These are phyloP conservation scores for Seira sanloemensis DNA, from an alignment of 2,888 invertebrate genomes.

Conservation along the genomic window DNA sequence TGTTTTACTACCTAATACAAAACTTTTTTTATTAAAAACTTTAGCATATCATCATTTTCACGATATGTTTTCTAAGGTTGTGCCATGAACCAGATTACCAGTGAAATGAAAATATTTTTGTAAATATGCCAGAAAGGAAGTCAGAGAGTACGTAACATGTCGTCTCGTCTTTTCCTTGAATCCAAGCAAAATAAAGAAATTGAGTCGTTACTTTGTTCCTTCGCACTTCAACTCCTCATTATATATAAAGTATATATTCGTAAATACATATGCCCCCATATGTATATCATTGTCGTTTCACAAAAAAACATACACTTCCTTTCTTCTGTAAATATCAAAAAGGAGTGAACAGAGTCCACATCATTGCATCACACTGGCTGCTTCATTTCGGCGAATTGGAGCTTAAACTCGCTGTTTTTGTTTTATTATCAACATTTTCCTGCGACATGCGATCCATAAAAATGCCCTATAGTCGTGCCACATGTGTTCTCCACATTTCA, in stretches of 20 bases:
- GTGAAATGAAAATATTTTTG: constrained; percentile 16
- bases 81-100: constrained; percentile 14
- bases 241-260: background rate
- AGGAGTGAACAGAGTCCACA: background rate
- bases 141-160: background rate
- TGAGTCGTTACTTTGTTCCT: constrained; percentile 7
- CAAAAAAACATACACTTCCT: constrained; percentile 1
- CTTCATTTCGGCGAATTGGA: constrained; percentile 30
- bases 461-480: constrained; percentile 29
- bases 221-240: constrained; percentile 7
- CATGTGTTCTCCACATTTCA: constrained; percentile 48
- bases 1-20: background rate
- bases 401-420: constrained; percentile 11
- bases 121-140: constrained; percentile 16
- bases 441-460: constrained; percentile 56
- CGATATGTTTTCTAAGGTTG: no score
- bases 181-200: constrained; percentile 12
- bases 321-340: background rate
- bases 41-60: background rate
- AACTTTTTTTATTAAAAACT: background rate
- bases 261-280: background rate
- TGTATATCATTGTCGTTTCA: background rate
- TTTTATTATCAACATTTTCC: constrained; percentile 33
- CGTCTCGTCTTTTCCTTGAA: background rate
- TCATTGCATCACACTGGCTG: constrained; percentile 26